A percentile compares a stretch with the other conserved stretches of the same genome.
Evolutionary conservation across 2,113 vertebrate species (phyloP).

Genomic region (Phalacrocorax pelagicus): DNA sequence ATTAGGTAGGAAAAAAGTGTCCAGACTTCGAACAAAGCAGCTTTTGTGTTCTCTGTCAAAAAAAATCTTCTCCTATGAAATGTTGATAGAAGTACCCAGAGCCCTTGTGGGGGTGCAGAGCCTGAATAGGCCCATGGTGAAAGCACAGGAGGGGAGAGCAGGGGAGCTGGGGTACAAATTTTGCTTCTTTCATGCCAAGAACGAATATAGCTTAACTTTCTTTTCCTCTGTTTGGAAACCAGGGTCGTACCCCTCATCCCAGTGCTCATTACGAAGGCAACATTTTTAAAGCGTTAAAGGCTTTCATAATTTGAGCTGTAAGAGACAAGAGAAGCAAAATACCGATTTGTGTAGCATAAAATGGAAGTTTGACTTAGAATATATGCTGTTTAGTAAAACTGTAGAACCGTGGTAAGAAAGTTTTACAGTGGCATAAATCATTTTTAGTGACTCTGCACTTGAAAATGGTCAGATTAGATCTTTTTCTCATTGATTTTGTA

Average conservation of each 20-base stretch:
- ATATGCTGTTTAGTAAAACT: conserved; percentile 36
- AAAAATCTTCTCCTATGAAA: conserved; percentile 70
- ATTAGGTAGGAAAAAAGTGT: conserved; percentile 64
- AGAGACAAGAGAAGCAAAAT: background rate
- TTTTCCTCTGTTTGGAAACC: background rate
- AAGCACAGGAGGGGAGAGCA: background rate
- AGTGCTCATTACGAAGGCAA: background rate
- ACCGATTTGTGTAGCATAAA: conserved; percentile 1
- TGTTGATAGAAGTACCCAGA: conserved; percentile 54
- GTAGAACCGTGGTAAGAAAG: conserved; percentile 53
- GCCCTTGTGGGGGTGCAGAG: conserved; percentile 35
- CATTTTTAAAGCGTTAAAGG: background rate
- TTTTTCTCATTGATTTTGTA: conserved; percentile 72
- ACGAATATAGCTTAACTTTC: background rate
- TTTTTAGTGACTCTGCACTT: conserved; percentile 1
- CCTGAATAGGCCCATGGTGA: conserved; percentile 37
- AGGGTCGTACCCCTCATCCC: background rate
- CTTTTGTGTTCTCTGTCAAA: conserved; percentile 75
- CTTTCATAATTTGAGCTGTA: background rate
- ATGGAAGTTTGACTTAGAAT: conserved; percentile 14
- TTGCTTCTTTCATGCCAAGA: background rate
- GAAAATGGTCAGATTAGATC: conserved; percentile 50
- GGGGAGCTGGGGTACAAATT: background rate
- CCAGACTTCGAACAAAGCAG: conserved; percentile 71
- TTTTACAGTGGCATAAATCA: conserved; percentile 66